phyloP scores from a whole-genome alignment of 2,113 vertebrate genomes.

The Saimiri boliviensis region DNA sequence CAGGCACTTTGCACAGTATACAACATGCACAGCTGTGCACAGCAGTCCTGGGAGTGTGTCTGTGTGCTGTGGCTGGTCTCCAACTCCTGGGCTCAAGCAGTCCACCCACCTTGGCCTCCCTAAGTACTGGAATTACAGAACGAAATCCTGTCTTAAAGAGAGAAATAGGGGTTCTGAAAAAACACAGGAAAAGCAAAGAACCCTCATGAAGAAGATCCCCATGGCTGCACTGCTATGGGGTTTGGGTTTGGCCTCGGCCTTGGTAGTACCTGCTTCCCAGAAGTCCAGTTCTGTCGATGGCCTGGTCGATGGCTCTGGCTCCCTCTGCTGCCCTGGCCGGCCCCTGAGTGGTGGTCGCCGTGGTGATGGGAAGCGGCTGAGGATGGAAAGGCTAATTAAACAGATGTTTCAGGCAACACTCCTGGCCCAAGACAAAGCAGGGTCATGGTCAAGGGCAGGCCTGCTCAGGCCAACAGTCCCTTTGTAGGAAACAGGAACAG shows the following conservation, averaged over 20 bases:
- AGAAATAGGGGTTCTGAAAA: neutral
- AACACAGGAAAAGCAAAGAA: neutral
- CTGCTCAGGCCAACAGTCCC: neutral
- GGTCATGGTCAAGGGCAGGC: neutral
- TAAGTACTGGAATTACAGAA: too few species aligned
- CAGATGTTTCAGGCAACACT: neutral
- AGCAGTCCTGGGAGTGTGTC: neutral
- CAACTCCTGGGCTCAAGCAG: too few species aligned
- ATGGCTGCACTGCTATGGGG: neutral
- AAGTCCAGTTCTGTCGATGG: constrained; percentile 86
- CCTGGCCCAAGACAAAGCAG: neutral
- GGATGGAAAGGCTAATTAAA: constrained; percentile 14
- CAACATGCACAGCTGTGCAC: accelerated
- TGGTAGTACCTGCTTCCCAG: constrained; percentile 89
- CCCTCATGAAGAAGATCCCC: neutral
- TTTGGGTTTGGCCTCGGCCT: neutral
- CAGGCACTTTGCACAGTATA: neutral
- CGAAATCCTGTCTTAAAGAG: too few species aligned
- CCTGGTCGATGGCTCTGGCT: constrained; percentile 80
- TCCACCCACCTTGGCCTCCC: too few species aligned
- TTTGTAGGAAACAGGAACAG: neutral
- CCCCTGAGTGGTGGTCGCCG: constrained; percentile 59
- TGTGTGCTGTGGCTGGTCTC: neutral
- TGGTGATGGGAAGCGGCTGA: constrained; percentile 55
- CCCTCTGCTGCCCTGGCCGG: constrained; percentile 69